Base-by-base conservation (phyloP, 1,140 invertebrate genomes). In the Diplogasteroides magnus region DNA sequence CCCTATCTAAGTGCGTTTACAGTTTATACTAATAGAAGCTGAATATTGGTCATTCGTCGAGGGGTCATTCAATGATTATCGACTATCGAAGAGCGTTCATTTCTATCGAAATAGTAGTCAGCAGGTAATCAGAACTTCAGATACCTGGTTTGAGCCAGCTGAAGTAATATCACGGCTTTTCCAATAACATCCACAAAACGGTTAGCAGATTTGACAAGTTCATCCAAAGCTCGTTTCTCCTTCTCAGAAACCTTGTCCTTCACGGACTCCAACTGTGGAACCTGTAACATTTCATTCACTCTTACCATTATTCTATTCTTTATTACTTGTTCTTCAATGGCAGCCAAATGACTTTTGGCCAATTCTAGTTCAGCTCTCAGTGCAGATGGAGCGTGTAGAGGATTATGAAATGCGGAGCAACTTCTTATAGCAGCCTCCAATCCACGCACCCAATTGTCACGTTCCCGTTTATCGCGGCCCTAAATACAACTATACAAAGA, bases 361-460 rank as follows among this genome's bases (percentile, higher is more conserved):
- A n/a, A n/a, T n/a, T n/a, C n/a, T n/a, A n/a, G n/a, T n/a, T n/a
- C n/a, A n/a, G n/a, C n/a, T n/a, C n/a, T n/a, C n/a, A n/a, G n/a
- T n/a, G 74, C 28, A 14, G 77, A 77, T 29, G 78, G 71, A 15
- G 76, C 73, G 27, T 71, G 71, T 2, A 59, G 74, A 15, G 78
- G 78, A 68, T 77, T 61, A 19, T 71, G 77, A 61, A 74, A 78
- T 14, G 79, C 81, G 59, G 71, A 76, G 58, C 77, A 72, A 3
- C 72, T 62, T 29, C 76, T 76, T 61, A 98, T 97, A 3, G 93
- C 93, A 78, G 93, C 92, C 85, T 98, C 94, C 61, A 99, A 85
- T 32, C 91, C 91, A 32, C 90, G 88, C 55, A 98, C 91, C 96
- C 96, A 99, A 75, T 90, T 89, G 83, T 97, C 93, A 64, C 95